Evolutionary conservation across 2,888 invertebrate genomes (phyloP), one percentile per base, ranked within the genome.

Genomic region (Trissolcus japonicus): DNA sequence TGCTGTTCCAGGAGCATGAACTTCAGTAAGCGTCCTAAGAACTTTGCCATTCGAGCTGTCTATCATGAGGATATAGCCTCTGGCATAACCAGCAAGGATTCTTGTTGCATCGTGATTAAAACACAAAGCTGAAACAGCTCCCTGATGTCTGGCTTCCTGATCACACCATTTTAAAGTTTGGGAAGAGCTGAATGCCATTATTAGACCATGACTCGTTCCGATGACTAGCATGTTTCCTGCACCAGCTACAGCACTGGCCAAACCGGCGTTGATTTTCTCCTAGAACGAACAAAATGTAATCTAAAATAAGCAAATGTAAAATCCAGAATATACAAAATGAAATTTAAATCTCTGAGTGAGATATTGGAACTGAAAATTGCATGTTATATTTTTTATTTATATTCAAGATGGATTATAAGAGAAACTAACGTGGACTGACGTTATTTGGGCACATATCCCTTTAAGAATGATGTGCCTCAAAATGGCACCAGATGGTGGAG

Each of bases 201-300:
- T 92, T 81, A 96, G 93, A 0, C 98, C 98, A 89, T 98, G 97
- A 25, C 97, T 96, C 35, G 98, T 98, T 43, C 98, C 98, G 35
- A 98, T 93, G n/a, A 95, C 95, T 78, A 98, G 92, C 89, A 94
- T 93, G 65, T 94, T 94, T 7, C 93, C 91, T 79, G 91, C 92
- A 4, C 95, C 95, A 81, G 95, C 94, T 85, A 95, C 92, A 6
- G 96, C 94, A 73, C 97, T 97, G 9, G 97, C 95, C 79, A 94
- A 91, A 4, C 98, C 98, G 66, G 97, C 95, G 89, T 95, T 94
- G 14, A 97, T 95, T 81, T 96, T 92, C 83, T 98, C 97, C 95
- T 96, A 43, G 14, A 46, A 25, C 57, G 35, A 48, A 21, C 16
- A 63, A 54, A 57, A 43, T 4, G 9, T 16, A 46, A n/a, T 46